A percentile compares a stretch with the other conserved stretches of the same genome.
Evolutionary conservation across 2,797 vertebrate genomes (phyloP).

Genomic region (Rhodeus uyekii): DNA sequence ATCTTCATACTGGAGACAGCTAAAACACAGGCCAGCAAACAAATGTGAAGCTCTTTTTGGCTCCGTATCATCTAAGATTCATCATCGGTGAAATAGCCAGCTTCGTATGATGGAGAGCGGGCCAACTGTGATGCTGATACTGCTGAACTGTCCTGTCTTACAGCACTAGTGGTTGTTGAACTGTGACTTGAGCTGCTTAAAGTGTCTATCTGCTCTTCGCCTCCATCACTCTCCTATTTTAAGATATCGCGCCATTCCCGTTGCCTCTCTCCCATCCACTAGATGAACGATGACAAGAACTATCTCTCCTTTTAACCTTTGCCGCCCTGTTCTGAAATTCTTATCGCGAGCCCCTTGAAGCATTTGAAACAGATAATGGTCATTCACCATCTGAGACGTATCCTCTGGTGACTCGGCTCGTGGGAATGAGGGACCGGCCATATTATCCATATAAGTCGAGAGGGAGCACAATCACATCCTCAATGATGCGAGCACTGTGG

Average conservation of each 20-base stretch:
- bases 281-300: slow-evolving; percentile 70
- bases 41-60: slow-evolving; percentile 5
- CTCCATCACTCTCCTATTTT: slow-evolving; percentile 80
- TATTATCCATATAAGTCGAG: slow-evolving; percentile 18
- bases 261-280: slow-evolving; percentile 43
- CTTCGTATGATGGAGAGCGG: slow-evolving; percentile 63
- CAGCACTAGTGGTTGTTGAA: slow-evolving; percentile 71
- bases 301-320: slow-evolving; percentile 81
- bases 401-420: slow-evolving; percentile 41
- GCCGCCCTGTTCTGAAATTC: slow-evolving; percentile 67
- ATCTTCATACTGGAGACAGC: background rate
- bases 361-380: slow-evolving; percentile 70
- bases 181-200: slow-evolving; percentile 70
- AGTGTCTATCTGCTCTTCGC: slow-evolving; percentile 69
- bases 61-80: slow-evolving; percentile 38
- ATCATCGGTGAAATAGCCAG: slow-evolving; percentile 48
- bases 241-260: slow-evolving; percentile 68
- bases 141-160: slow-evolving; percentile 70
- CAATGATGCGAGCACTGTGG: background rate
- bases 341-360: slow-evolving; percentile 74
- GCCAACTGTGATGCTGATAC: slow-evolving; percentile 69
- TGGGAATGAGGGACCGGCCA: slow-evolving; percentile 25
- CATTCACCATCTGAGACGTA: slow-evolving; percentile 64
- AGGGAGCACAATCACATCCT: slow-evolving; percentile 33
- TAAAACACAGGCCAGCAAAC: background rate